Evolutionary conservation across 2,113 vertebrate genomes (phyloP), one percentile per base, ranked within the genome.

Genomic region (Tretioscincus oriximinensis): DNA sequence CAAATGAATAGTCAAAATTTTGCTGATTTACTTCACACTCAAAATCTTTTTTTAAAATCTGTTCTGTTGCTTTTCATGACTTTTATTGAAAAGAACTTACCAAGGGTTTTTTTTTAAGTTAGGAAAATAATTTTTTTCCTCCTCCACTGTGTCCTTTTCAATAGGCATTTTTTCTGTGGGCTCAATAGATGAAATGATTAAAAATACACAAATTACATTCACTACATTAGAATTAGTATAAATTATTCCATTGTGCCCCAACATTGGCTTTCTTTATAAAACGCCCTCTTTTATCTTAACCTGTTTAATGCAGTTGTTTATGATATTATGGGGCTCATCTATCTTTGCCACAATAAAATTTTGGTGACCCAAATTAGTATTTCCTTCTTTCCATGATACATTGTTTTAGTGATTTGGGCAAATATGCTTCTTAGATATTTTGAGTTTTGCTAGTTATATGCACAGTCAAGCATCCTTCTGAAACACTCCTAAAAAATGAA

Each of bases 71-170:
- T 81, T 84, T 78, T 29, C 64, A 1, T 16, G 47, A 8, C 9
- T 63, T 29, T 20, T 41, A 14, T 51, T 76, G 7, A 54, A 4
- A 72, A 81, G 26, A 35, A 18, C 2, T 45, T 31, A 85, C 83
- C 72, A 77, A 16, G 24, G 31, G 74, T 24, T 63, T 0, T 10
- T 6, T 76, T 77, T 86, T 85, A 80, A 65, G 58, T 26, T 3
- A 1, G 67, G 10, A 1, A 65, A 7, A 18, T 5, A 10, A 1
- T 9, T 4, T 18, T n/a, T 31, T 35, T 10, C 60, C 2, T 63
- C 6, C 78, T 83, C 49, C 61, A 45, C 9, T 69, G 64, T 31
- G 87, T 81, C 84, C 66, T 1, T 16, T 80, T 85, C 66, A 1
- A 10, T 5, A 29, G 21, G 67, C 73, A 16, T 67, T 65, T n/a